Conservation (phyloP, 2,888 invertebrate genomes). For the Tetrapedia diversipes region DNA sequence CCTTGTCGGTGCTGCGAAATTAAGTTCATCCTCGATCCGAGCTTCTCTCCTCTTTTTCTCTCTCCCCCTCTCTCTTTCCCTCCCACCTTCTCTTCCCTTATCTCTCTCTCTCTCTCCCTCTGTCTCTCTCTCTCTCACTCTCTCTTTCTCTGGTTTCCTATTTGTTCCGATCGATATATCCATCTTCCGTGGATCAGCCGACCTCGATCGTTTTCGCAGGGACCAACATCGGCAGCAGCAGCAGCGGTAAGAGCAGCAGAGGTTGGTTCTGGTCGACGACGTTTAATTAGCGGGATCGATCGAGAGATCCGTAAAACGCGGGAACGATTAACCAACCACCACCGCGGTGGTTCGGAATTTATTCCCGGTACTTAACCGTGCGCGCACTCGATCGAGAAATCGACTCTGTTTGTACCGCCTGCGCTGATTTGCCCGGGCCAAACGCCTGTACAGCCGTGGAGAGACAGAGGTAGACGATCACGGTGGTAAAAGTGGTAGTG, state of each 20-base stretch:
- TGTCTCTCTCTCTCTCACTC: no score
- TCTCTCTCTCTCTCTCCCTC: no score
- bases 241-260: no score
- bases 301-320: slow-evolving; percentile 20
- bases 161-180: slow-evolving; percentile 37
- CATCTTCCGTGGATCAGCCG: slow-evolving; percentile 10
- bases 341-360: slow-evolving; percentile 21
- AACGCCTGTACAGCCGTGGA: neutral
- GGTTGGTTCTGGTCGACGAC: slow-evolving; percentile 4
- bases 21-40: slow-evolving; percentile 47
- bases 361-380: slow-evolving; percentile 7
- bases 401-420: slow-evolving; percentile 3
- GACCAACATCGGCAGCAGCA: no score
- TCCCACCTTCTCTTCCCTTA: neutral
- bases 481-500: no score
- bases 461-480: no score
- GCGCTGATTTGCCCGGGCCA: neutral
- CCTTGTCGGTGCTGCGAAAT: slow-evolving; percentile 45
- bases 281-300: slow-evolving; percentile 55
- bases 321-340: slow-evolving; percentile 29
- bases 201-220: neutral
- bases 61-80: neutral
- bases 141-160: no score
- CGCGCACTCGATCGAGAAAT: slow-evolving; percentile 2
- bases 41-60: no score